Evolutionary conservation across 2,113 vertebrate species (phyloP), one percentile per base, ranked within the genome.

Genomic region (Bujurquina vittata): DNA sequence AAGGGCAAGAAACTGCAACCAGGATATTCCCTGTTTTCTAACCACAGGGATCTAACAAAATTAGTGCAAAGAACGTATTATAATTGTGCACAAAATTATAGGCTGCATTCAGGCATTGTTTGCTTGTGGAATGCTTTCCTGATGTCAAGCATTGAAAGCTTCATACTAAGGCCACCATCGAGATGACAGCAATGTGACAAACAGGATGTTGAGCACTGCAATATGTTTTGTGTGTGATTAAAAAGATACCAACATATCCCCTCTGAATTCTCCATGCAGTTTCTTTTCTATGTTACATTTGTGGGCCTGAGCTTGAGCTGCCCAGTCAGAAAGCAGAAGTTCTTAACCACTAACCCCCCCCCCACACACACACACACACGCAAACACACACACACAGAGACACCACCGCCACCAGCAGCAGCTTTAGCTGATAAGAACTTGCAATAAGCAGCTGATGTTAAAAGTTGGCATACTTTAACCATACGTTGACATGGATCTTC

Each of bases 171-270:
- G 23, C 43, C n/a, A 26, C 11, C 1, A 56, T 8, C 14, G 33
- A 75, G 61, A 81, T 29, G 14, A 55, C 43, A 60, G 31, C 26
- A 10, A 79, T n/a, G 26, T 69, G 49, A 80, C 73, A 84, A 86
- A 86, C 89, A 89, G 84, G 84, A 92, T 87, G 87, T 76, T n/a
- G 54, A 14, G 23, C 57, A 75, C 14, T 20, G 80, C 75, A 40
- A 15, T 29, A 20, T 40, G 59, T 73, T 83, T 67, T 76, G 75
- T 54, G 37, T 18, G 15, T 77, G 85, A 73, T 26, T 80, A 75
- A 74, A 60, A 72, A 55, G 22, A 69, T 81, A 69, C 77, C 31
- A 7, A 23, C 9, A 7, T 58, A 37, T 88, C 11, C 10, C 46
- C 18, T 40, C 56, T 61, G 14, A 57, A 31, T 40, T 23, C 15